Percentiles rank a stretch among this genome's conserved stretches.
These are phyloP conservation scores for Luperina nickerlii DNA, from an alignment of 2,888 invertebrate species.

Conservation along the genomic window DNA sequence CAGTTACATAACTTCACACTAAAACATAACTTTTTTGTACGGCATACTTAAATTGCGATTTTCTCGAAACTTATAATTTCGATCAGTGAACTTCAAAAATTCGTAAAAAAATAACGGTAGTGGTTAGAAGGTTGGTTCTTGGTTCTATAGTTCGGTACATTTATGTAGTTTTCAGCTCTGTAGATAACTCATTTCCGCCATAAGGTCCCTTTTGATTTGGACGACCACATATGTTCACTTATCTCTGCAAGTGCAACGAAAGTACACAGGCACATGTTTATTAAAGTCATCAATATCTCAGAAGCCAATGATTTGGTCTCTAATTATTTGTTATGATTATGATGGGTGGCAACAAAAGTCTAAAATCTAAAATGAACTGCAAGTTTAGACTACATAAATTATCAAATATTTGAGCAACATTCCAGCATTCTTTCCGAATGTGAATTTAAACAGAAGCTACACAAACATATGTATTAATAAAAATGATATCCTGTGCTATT, in stretches of 20 bases:
- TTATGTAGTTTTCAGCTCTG: no score
- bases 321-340: background rate
- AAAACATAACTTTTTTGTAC: no score
- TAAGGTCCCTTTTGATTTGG: no score
- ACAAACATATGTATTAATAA: background rate
- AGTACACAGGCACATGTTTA: background rate
- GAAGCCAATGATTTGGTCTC: background rate
- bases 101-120: no score
- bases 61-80: no score
- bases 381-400: background rate
- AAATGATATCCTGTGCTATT: background rate
- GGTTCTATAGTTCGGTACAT: no score
- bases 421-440: background rate
- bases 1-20: no score
- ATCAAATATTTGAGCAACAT: background rate
- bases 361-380: background rate
- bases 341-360: background rate
- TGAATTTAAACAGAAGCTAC: background rate
- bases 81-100: no score
- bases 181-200: no score
- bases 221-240: no score
- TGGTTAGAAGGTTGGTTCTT: no score
- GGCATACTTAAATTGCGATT: no score
- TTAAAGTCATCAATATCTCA: background rate
- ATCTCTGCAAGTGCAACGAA: conserved; percentile 11